Conservation (phyloP, 2,113 vertebrate genomes). For the Macrotus californicus region DNA sequence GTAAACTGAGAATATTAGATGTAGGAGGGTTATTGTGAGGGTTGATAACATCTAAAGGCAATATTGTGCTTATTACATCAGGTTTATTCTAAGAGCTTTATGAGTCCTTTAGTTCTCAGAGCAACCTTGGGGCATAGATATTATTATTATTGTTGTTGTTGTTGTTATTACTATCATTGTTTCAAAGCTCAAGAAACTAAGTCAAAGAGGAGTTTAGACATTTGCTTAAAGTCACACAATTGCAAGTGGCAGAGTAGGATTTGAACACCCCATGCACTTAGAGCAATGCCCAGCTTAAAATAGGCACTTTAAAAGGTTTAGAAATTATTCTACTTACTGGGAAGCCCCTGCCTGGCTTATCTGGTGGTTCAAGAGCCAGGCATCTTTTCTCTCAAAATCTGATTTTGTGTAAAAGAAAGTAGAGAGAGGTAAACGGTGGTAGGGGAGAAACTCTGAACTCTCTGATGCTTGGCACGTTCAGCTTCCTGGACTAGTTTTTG, state of each 20-base stretch:
- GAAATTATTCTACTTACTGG: background rate
- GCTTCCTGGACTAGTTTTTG: background rate
- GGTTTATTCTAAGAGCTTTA: background rate
- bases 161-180: background rate
- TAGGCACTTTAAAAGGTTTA: background rate
- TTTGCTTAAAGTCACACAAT: background rate
- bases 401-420: background rate
- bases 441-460: background rate
- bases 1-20: background rate
- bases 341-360: background rate
- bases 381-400: background rate
- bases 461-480: accelerated
- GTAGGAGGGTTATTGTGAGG: background rate
- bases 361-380: background rate
- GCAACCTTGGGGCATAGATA: background rate
- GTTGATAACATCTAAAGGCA: background rate
- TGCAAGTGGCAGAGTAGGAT: background rate
- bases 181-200: background rate
- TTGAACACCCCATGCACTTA: background rate
- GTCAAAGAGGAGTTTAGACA: background rate
- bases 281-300: background rate
- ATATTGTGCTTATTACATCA: background rate
- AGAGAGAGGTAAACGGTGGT: accelerated
- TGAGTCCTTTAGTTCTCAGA: background rate
- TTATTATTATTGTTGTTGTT: background rate